These are phyloP conservation scores for Theristus sp. DNA, from an alignment of 2,888 invertebrate species.

Conservation along the genomic window DNA sequence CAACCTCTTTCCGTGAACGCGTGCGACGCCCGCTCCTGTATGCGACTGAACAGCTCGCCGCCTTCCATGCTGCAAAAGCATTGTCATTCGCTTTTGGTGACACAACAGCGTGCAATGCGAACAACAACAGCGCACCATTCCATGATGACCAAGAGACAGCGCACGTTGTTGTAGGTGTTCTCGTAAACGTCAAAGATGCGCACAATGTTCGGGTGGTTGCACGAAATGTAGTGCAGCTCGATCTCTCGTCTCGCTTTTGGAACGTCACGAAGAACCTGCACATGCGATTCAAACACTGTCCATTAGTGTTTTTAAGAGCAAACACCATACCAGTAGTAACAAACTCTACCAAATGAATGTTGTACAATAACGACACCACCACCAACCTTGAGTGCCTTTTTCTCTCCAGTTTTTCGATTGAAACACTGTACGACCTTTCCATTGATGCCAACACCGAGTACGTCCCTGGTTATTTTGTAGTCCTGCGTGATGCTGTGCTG, in stretches of 20 bases:
- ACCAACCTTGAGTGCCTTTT: conserved; percentile 72
- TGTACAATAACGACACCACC: too few species aligned
- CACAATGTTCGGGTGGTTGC: conserved; percentile 76
- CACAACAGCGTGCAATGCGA: too few species aligned
- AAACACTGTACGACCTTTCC: conserved; percentile 94
- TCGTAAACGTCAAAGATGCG: conserved; percentile 82
- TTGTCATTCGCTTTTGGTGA: too few species aligned
- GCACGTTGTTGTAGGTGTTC: conserved; percentile 73
- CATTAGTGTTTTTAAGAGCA: neutral
- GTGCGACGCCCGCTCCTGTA: conserved; percentile 78
- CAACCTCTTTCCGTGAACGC: conserved; percentile 81
- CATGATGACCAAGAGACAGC: conserved; percentile 92
- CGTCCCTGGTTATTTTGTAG: conserved; percentile 33
- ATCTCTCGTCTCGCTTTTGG: conserved; percentile 81
- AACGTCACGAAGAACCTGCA: conserved; percentile 66
- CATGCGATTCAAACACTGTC: neutral
- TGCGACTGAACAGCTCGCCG: conserved; percentile 86
- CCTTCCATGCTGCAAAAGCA: conserved; percentile 72
- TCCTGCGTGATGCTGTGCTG: neutral
- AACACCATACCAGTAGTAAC: neutral
- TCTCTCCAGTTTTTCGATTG: conserved; percentile 51
- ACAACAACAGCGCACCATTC: conserved; percentile 57
- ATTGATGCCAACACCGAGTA: conserved; percentile 88
- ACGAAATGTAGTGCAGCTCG: conserved; percentile 80
- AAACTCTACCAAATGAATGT: neutral